Conservation (phyloP, 2,113 vertebrate species). For the Panthera uncia region DNA sequence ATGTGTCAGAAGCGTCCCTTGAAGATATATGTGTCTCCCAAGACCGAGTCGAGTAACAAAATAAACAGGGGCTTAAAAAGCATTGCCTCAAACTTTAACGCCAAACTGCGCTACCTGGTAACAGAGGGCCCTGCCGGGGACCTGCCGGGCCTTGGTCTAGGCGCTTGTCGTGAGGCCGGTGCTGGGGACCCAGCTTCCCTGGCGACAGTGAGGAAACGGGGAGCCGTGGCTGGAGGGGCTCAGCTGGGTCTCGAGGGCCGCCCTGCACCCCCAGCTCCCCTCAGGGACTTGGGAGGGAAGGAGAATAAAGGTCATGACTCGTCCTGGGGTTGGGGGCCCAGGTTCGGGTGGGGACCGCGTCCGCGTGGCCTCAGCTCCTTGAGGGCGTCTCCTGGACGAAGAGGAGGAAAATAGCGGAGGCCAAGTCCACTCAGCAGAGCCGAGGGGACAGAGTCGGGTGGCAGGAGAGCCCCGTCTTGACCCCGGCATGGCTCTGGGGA, state of each 20-base stretch:
- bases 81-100: conserved; percentile 65
- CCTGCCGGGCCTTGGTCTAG: conserved; percentile 73
- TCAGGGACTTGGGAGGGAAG: background rate
- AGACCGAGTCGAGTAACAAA: background rate
- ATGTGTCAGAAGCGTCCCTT: conserved; percentile 50
- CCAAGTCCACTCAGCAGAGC: background rate
- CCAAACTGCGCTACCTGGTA: conserved; percentile 75
- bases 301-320: background rate
- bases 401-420: background rate
- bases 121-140: conserved; percentile 54
- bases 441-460: accelerated
- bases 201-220: accelerated
- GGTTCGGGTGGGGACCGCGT: accelerated
- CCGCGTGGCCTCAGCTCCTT: background rate
- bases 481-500: background rate
- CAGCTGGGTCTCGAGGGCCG: accelerated
- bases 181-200: background rate
- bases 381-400: background rate
- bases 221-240: accelerated
- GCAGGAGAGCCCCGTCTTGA: background rate
- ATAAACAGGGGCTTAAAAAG: conserved; percentile 50
- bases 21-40: conserved; percentile 59
- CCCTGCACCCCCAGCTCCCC: background rate
- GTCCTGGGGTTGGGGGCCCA: background rate
- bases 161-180: accelerated